phyloP scores from a whole-genome alignment of 92 coral and sea anemone species.

The Porites lobata region DNA sequence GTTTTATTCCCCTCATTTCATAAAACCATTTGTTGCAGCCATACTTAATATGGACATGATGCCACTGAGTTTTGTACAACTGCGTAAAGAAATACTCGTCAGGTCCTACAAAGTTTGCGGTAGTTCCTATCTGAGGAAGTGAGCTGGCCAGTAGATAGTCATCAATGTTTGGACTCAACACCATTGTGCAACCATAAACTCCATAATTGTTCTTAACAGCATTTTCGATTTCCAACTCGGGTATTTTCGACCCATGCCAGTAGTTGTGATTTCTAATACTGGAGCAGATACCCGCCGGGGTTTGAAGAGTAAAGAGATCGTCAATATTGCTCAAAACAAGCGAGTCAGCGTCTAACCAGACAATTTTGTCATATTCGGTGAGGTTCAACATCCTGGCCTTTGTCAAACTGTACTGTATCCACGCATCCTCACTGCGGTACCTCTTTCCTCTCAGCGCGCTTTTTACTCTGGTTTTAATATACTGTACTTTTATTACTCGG shows the following conservation, averaged over 20 bases:
- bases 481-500: slow-evolving; percentile 79
- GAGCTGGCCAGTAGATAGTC: slow-evolving; percentile 81
- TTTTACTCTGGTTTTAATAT: slow-evolving; percentile 67
- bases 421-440: slow-evolving; percentile 75
- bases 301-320: slow-evolving; percentile 65
- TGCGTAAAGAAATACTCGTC: slow-evolving; percentile 90
- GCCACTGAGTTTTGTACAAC: slow-evolving; percentile 84
- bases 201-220: slow-evolving; percentile 87
- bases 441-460: slow-evolving; percentile 83
- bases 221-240: slow-evolving; percentile 83
- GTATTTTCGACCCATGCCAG: slow-evolving; percentile 84
- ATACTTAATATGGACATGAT: slow-evolving; percentile 81
- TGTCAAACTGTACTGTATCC: slow-evolving; percentile 86
- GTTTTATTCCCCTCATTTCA: slow-evolving; percentile 65
- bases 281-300: slow-evolving; percentile 95
- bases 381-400: slow-evolving; percentile 87
- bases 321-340: slow-evolving; percentile 82
- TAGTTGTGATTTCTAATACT: slow-evolving; percentile 78
- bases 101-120: slow-evolving; percentile 81
- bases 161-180: slow-evolving; percentile 80
- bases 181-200: slow-evolving; percentile 84
- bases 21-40: slow-evolving; percentile 82
- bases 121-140: slow-evolving; percentile 80
- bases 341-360: slow-evolving; percentile 90
- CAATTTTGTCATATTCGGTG: slow-evolving; percentile 81